Percentiles rank a stretch among this genome's conserved stretches.
These are phyloP conservation scores for Hemitrygon akajei DNA, from an alignment of 2,797 vertebrate genomes.

Conservation along the genomic window DNA sequence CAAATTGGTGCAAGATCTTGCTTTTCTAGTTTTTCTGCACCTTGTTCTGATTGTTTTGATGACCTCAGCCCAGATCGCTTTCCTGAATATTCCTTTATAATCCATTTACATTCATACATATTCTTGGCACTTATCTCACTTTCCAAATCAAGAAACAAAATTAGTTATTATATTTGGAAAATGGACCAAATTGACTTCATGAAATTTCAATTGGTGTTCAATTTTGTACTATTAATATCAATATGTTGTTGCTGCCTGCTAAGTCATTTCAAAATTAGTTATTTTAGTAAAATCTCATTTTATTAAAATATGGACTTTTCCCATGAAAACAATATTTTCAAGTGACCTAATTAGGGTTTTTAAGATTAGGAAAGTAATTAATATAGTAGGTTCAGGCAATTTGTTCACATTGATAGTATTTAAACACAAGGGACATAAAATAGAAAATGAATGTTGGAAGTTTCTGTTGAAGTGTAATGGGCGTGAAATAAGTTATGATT, in stretches of 20 bases:
- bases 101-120: neutral
- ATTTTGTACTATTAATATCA: neutral
- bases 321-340: neutral
- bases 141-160: neutral
- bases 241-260: neutral
- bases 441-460: neutral
- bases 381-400: neutral
- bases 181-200: neutral
- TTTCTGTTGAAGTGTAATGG: neutral
- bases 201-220: neutral
- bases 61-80: no score
- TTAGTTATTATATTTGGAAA: neutral
- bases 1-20: no score
- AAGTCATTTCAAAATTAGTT: neutral
- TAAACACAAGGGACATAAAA: neutral
- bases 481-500: neutral
- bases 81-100: neutral
- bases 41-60: no score
- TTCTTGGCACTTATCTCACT: neutral
- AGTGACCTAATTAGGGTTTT: slow-evolving; percentile 27
- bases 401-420: neutral
- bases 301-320: neutral
- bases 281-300: slow-evolving; percentile 1
- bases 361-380: neutral
- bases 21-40: no score